Evolutionary conservation across 92 coral and sea anemone species (phyloP), one percentile per base, ranked within the genome.

Genomic region (Actinernus sp.): DNA sequence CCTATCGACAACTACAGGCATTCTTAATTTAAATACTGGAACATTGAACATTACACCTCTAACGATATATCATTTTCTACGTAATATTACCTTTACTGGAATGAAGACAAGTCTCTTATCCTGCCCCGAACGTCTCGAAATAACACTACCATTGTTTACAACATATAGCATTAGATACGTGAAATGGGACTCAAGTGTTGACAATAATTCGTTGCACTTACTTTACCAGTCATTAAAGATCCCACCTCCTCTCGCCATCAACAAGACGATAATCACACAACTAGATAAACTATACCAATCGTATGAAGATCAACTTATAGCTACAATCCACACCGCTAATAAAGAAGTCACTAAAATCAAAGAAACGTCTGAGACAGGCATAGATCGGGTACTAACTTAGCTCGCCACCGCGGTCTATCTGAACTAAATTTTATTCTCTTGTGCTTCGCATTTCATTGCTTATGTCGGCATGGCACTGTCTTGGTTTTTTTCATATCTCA

Each of bases 21-120:
- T 8, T 6, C 58, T 75, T 11, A 41, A 63, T 25, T 63, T 69
- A 12, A 16, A 32, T 22, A 16, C 55, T 20, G 74, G 83, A 10
- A 17, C 19, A 1, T 1, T 65, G 47, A 25, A 16, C 13, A 23
- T 57, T 9, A 31, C 60, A 0, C 83, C 83, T 2, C 13, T 76
- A 5, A 49, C 26, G 5, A 38, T 76, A 3, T 65, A 53, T 4
- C 75, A 65, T 33, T 65, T 76, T 45, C 83, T 68, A 12, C 65
- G 68, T 30, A 58, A 76, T 2, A 19, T 56, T 9, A 39, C 75
- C 0, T 76, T 63, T 17, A 20, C 28, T 9, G 31, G 48, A 0
- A 34, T 50, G 55, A 44, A 48, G n/a, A 76, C 61, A 33, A 68
- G 76, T 14, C 21, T 76, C 0, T 34, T 49, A 1, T 10, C 68